phyloP scores from a whole-genome alignment of 2,113 vertebrate genomes.

The Hippocampus barbouri region DNA sequence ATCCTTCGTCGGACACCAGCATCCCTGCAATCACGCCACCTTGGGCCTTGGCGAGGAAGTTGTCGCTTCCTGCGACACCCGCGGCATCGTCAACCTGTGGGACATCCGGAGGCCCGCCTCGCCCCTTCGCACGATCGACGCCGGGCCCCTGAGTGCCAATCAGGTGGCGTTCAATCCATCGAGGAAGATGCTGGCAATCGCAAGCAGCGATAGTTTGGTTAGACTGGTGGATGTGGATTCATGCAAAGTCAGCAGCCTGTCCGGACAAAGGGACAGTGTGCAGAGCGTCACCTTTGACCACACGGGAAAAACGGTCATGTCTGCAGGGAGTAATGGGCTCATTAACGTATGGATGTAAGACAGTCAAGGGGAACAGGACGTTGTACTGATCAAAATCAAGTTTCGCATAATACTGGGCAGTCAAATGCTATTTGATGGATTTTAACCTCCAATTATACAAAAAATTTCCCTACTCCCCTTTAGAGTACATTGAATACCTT shows the following conservation, averaged over 20 bases:
- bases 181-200: constrained; percentile 73
- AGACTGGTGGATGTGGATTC: constrained; percentile 66
- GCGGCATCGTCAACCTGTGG: constrained; percentile 76
- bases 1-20: constrained; percentile 75
- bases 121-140: constrained; percentile 63
- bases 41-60: constrained; percentile 65
- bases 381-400: too few relatives aligned
- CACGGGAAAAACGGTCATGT: constrained; percentile 30
- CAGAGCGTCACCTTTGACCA: constrained; percentile 38
- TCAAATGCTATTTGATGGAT: too few relatives aligned
- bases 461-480: too few relatives aligned
- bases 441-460: too few relatives aligned
- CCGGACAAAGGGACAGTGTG: constrained; percentile 20
- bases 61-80: constrained; percentile 79
- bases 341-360: constrained; percentile 31
- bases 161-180: constrained; percentile 75
- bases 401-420: too few relatives aligned
- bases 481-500: too few relatives aligned
- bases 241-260: neutral
- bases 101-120: constrained; percentile 66
- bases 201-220: constrained; percentile 69
- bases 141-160: constrained; percentile 73
- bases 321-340: constrained; percentile 40
- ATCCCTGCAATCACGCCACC: constrained; percentile 75
- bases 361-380: too few relatives aligned